Evolutionary conservation across 2,888 invertebrate species (phyloP).

Genomic region (Andrena flavipes): DNA sequence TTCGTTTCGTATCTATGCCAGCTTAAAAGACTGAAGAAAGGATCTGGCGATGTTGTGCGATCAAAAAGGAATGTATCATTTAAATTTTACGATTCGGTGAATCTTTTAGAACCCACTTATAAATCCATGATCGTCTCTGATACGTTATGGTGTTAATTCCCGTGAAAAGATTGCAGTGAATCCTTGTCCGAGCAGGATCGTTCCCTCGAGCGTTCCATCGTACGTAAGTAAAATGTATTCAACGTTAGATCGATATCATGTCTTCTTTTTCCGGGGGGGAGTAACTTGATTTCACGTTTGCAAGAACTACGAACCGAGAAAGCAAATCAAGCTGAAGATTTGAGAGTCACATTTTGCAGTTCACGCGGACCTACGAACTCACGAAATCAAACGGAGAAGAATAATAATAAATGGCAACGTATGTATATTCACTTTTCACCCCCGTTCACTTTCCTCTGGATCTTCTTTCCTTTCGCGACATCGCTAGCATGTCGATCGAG

Average conservation of each 20-base stretch:
- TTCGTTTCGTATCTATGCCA: conserved; percentile 47
- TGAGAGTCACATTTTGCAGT: not conserved
- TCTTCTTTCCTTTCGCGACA: conserved; percentile 21
- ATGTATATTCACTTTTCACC: conserved; percentile 3
- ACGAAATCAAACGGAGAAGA: not conserved
- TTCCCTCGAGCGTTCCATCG: conserved; percentile 40
- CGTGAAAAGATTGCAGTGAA: conserved; percentile 27
- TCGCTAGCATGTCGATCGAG: conserved; percentile 20
- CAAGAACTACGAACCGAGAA: conserved; percentile 23
- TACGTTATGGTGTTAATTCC: not conserved
- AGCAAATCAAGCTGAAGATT: conserved; percentile 17
- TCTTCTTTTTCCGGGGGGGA: conserved; percentile 2
- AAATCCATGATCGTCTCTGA: conserved; percentile 11
- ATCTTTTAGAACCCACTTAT: not conserved
- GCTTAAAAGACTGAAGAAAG: conserved; percentile 58
- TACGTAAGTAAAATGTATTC: conserved; percentile 35
- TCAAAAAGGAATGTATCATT: conserved; percentile 49
- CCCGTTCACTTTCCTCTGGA: conserved; percentile 14
- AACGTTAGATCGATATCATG: conserved; percentile 11
- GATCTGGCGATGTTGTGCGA: conserved; percentile 57
- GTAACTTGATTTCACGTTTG: conserved; percentile 14
- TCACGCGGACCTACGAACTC: not conserved
- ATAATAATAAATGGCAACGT: not conserved
- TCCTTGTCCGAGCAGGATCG: conserved; percentile 19
- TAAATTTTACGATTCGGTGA: conserved; percentile 10